Conservation (phyloP, 2,888 invertebrate species). For the Drosophila phalerata region DNA sequence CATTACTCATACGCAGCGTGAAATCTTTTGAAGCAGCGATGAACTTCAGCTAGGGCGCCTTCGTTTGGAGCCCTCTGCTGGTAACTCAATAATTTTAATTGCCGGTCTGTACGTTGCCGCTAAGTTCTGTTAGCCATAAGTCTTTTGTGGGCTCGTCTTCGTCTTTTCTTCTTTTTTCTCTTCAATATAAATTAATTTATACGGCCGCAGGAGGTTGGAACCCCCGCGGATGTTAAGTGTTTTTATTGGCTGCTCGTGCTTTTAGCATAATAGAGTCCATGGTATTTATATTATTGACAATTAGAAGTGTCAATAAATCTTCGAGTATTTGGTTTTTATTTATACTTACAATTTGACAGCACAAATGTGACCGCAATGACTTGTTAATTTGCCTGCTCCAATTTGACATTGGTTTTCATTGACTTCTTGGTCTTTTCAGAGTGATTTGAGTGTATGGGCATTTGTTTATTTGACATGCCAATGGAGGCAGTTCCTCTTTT, state of each 20-base stretch:
- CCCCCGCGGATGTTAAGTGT: conserved; percentile 47
- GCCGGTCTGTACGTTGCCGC: conserved; percentile 43
- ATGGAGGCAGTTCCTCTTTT: conserved; percentile 2
- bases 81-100: conserved; percentile 73
- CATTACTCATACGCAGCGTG: conserved; percentile 78
- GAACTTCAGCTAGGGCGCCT: conserved; percentile 7
- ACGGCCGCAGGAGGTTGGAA: conserved; percentile 37
- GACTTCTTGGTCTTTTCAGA: conserved; percentile 14
- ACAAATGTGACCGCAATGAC: conserved; percentile 60
- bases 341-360: conserved; percentile 28
- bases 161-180: conserved; percentile 10
- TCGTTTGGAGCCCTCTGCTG: conserved; percentile 5
- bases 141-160: conserved; percentile 35
- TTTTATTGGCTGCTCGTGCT: conserved; percentile 61
- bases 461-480: conserved; percentile 21
- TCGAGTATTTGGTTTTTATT: conserved; percentile 19
- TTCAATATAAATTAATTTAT: conserved; percentile 66
- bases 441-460: conserved; percentile 8
- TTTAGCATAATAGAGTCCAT: conserved; percentile 71
- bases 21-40: conserved; percentile 46
- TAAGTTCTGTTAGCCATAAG: conserved; percentile 37
- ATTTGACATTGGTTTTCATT: conserved; percentile 59
- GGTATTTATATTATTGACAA: conserved; percentile 67
- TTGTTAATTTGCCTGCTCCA: conserved; percentile 57
- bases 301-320: conserved; percentile 75